Evolutionary conservation across 2,113 vertebrate species (phyloP).

Genomic region (Formicarius rufipectus): DNA sequence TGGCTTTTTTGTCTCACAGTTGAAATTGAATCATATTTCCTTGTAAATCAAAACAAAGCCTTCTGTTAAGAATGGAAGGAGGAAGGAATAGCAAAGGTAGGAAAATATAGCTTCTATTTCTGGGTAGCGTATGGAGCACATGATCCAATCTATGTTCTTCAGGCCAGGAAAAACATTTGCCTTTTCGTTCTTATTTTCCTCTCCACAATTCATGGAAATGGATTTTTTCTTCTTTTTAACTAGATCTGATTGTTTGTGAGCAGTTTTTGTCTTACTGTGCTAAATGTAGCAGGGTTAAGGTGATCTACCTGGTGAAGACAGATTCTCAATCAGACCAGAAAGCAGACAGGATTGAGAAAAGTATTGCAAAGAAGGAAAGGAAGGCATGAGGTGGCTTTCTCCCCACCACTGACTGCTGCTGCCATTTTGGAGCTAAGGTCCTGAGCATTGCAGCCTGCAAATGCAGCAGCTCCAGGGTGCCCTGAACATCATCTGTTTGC

Average conservation of each 20-base stretch:
- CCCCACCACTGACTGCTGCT: neutral
- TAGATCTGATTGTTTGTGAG: neutral
- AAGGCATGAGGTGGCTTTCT: neutral
- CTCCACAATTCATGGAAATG: neutral
- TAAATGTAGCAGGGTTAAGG: neutral
- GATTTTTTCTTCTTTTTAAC: neutral
- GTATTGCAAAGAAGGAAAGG: neutral
- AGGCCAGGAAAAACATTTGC: neutral
- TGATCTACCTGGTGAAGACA: neutral
- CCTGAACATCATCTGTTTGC: fast-evolving
- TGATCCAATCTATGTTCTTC: neutral
- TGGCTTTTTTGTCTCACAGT: neutral
- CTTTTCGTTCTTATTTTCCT: slow-evolving; percentile 9
- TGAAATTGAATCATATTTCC: neutral
- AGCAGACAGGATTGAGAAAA: neutral
- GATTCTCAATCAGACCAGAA: neutral
- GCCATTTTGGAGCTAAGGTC: neutral
- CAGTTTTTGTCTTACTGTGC: neutral
- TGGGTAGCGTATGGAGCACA: neutral
- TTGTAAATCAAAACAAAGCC: slow-evolving; percentile 2
- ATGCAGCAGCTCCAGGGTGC: neutral
- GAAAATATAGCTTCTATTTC: neutral
- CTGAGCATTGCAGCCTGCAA: neutral
- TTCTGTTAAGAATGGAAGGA: neutral
- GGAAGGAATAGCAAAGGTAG: neutral